A percentile compares a stretch with the other conserved stretches of the same genome.
Evolutionary conservation across 2,113 vertebrate species (phyloP).

Genomic region (Notarius lentiginosus): DNA sequence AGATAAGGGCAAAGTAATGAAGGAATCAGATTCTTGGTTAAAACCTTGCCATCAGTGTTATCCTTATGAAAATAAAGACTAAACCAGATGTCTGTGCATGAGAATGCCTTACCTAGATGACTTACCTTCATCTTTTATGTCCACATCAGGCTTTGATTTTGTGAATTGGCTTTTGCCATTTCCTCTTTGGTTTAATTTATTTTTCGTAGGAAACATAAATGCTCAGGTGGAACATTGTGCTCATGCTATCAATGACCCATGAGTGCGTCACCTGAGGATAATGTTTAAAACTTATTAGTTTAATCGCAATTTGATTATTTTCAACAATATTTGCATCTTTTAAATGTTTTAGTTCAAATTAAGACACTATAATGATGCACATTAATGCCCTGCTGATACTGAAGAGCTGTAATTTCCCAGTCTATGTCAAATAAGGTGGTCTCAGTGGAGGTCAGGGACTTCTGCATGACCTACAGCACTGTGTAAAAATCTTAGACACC

Average conservation of each 20-base stretch:
- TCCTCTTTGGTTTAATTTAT: constrained; percentile 53
- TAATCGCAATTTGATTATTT: not conserved
- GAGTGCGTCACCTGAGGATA: constrained; percentile 23
- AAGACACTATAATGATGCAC: not conserved
- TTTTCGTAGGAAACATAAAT: constrained; percentile 58
- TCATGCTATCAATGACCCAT: constrained; percentile 5
- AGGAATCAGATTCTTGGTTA: constrained; percentile 52
- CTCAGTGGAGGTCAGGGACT: not conserved
- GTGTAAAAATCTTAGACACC: not conserved
- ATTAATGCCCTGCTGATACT: not conserved
- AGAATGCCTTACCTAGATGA: constrained; percentile 52
- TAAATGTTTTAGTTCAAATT: not conserved
- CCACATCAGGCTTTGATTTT: constrained; percentile 62
- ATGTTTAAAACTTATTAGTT: constrained; percentile 20
- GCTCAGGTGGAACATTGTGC: constrained; percentile 44
- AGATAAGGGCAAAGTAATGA: constrained; percentile 48
- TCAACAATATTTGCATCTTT: not conserved
- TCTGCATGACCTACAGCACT: not conserved
- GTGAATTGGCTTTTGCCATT: constrained; percentile 53
- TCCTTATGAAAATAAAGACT: constrained; percentile 52
- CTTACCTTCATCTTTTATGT: constrained; percentile 53
- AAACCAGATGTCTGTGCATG: constrained; percentile 62
- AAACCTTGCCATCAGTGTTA: constrained; percentile 49
- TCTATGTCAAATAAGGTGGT: not conserved
- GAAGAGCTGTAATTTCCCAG: not conserved